Evolutionary conservation across 2,888 invertebrate species (phyloP).

Genomic region (Seira ritae): DNA sequence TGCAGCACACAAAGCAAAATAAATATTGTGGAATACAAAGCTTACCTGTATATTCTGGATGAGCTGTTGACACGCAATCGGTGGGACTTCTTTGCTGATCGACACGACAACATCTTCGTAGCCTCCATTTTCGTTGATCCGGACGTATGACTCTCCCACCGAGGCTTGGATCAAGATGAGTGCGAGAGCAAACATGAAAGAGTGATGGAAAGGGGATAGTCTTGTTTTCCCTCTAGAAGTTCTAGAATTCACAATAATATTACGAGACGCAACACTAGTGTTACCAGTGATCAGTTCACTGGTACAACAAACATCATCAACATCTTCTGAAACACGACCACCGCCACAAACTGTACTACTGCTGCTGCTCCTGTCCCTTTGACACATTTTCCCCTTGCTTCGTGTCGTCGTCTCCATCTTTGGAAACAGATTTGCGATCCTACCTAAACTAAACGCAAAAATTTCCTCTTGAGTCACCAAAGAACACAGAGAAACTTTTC

Average conservation of each 20-base stretch:
- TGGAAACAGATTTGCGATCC: not conserved
- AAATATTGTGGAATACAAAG: slow-evolving; percentile 26
- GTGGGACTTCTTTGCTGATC: slow-evolving; percentile 73
- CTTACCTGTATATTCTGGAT: slow-evolving; percentile 73
- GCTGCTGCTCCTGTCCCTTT: slow-evolving; percentile 50
- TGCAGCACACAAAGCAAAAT: not conserved
- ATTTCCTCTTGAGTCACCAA: too few relatives aligned
- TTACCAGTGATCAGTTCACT: not conserved
- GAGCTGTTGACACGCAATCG: slow-evolving; percentile 73
- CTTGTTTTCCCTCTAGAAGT: slow-evolving; percentile 2
- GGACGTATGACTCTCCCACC: slow-evolving; percentile 63
- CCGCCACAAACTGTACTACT: slow-evolving; percentile 24
- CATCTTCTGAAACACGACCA: not conserved
- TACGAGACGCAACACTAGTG: not conserved
- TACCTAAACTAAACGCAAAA: too few relatives aligned
- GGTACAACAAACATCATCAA: slow-evolving; percentile 13
- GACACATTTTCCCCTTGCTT: slow-evolving; percentile 49
- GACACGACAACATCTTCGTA: slow-evolving; percentile 73
- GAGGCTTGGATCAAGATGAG: slow-evolving; percentile 43
- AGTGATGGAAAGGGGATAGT: slow-evolving; percentile 25
- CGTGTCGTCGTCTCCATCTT: slow-evolving; percentile 3
- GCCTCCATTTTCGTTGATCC: slow-evolving; percentile 72
- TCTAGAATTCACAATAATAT: too few relatives aligned
- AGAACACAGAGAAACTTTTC: too few relatives aligned
- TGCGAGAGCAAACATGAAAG: slow-evolving; percentile 31